phyloP scores from a whole-genome alignment of 2,113 vertebrate species.

The Pionites leucogaster region DNA sequence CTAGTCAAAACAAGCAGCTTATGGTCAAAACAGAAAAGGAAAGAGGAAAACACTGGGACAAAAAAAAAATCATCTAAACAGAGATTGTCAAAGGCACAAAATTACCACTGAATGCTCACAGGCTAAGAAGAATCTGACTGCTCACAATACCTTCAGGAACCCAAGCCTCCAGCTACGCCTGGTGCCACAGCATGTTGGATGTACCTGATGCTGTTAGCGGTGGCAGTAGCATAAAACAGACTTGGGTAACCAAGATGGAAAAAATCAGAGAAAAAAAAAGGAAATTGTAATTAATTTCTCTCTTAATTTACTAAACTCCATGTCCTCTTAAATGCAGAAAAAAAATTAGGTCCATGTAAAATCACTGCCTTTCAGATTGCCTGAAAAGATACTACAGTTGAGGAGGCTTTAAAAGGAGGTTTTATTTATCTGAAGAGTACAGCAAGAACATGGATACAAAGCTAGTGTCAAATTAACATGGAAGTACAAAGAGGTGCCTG shows the following conservation, averaged over 20 bases:
- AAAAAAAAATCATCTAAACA: not conserved
- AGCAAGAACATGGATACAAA: slow-evolving; percentile 53
- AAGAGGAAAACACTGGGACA: not conserved
- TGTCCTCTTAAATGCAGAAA: not conserved
- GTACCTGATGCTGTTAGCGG: not conserved
- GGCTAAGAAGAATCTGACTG: not conserved
- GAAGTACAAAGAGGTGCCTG: slow-evolving; percentile 51
- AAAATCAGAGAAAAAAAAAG: not conserved
- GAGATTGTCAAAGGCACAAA: not conserved
- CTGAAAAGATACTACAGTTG: slow-evolving; percentile 38
- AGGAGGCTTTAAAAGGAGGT: slow-evolving; percentile 44
- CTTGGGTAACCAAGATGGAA: not conserved
- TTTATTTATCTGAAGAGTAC: slow-evolving; percentile 60
- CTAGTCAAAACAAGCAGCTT: not conserved
- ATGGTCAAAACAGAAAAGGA: not conserved
- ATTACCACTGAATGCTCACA: not conserved
- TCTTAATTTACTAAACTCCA: not conserved
- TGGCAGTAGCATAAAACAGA: not conserved
- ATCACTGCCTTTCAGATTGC: slow-evolving; percentile 3
- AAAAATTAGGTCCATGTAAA: not conserved
- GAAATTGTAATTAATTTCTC: not conserved
- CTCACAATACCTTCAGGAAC: not conserved
- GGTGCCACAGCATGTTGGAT: rapidly evolving
- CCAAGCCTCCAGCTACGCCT: not conserved
- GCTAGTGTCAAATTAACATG: slow-evolving; percentile 51